Evolutionary conservation across 1,140 invertebrate genomes (phyloP).

Genomic region (Zaprionus gabonicus): DNA sequence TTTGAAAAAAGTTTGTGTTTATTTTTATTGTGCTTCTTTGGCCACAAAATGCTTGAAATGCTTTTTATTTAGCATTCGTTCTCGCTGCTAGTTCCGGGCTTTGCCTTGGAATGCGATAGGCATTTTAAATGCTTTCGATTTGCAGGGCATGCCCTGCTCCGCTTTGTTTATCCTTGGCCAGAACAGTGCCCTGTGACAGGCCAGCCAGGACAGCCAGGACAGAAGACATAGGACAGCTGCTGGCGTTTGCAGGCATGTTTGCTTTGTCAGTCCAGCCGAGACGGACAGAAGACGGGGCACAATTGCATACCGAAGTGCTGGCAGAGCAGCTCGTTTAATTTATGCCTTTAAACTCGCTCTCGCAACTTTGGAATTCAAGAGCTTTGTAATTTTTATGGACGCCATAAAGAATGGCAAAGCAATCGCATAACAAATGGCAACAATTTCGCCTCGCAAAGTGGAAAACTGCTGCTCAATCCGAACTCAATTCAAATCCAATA

Average conservation of each 20-base stretch:
- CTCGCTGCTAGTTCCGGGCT: conserved; percentile 23
- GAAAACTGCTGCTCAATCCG: conserved; percentile 40
- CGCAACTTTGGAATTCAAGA: conserved; percentile 58
- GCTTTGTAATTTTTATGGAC: conserved; percentile 64
- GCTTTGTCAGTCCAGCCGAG: conserved; percentile 44
- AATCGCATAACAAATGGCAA: conserved; percentile 80
- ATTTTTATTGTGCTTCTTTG: conserved; percentile 9
- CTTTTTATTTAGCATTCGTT: conserved; percentile 56
- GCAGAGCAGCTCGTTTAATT: conserved; percentile 59
- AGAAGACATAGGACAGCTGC: conserved; percentile 43
- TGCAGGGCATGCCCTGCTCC: conserved; percentile 28
- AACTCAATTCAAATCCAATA: conserved; percentile 60
- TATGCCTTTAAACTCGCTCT: conserved; percentile 67
- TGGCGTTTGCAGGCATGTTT: conserved; percentile 63
- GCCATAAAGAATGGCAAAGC: conserved; percentile 55
- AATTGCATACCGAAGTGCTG: conserved; percentile 20
- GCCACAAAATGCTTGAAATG: conserved; percentile 60
- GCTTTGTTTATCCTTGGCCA: conserved; percentile 33
- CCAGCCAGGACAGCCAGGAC: neutral
- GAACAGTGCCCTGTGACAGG: conserved; percentile 30
- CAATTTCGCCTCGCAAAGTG: conserved; percentile 75
- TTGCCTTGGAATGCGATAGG: conserved; percentile 61
- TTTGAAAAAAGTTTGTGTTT: conserved; percentile 43
- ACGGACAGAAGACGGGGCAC: neutral
- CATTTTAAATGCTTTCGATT: conserved; percentile 71